phyloP scores from a whole-genome alignment of 53 echinoderm and acorn worm genomes.

The Apostichopus leukothele region DNA sequence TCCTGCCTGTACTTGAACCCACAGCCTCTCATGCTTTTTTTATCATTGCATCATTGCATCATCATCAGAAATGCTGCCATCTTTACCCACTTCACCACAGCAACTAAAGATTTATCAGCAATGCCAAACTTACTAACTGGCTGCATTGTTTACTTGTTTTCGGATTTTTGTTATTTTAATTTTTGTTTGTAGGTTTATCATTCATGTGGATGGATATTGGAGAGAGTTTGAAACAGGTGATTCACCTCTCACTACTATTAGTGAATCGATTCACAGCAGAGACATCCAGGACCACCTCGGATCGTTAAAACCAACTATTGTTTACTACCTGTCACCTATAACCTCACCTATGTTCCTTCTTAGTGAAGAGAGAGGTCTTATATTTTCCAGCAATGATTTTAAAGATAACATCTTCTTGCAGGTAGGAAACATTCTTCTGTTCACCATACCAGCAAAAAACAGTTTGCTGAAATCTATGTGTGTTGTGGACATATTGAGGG shows the following conservation, averaged over 20 bases:
- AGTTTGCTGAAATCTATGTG: too few relatives aligned
- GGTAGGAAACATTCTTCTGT: neutral
- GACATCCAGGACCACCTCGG: neutral
- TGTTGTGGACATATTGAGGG: too few relatives aligned
- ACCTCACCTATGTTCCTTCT: constrained; percentile 10
- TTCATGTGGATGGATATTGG: constrained; percentile 22
- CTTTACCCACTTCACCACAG: too few relatives aligned
- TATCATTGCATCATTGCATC: too few relatives aligned
- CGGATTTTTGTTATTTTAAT: neutral
- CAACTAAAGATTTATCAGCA: too few relatives aligned
- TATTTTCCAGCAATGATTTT: constrained; percentile 9
- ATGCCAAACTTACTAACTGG: too few relatives aligned
- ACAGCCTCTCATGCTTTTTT: too few relatives aligned
- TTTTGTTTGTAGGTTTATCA: neutral
- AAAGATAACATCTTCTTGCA: neutral
- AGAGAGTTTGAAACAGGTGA: neutral
- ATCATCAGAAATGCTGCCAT: too few relatives aligned
- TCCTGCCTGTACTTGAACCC: too few relatives aligned
- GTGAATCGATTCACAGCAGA: neutral
- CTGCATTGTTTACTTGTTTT: too few relatives aligned
- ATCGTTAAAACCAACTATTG: neutral
- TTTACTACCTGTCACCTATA: constrained; percentile 12
- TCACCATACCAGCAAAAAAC: too few relatives aligned
- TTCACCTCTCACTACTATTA: neutral
- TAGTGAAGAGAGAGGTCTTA: neutral